Evolutionary conservation across 1,140 invertebrate genomes (phyloP).

Genomic region (Hesperophylax magnus): DNA sequence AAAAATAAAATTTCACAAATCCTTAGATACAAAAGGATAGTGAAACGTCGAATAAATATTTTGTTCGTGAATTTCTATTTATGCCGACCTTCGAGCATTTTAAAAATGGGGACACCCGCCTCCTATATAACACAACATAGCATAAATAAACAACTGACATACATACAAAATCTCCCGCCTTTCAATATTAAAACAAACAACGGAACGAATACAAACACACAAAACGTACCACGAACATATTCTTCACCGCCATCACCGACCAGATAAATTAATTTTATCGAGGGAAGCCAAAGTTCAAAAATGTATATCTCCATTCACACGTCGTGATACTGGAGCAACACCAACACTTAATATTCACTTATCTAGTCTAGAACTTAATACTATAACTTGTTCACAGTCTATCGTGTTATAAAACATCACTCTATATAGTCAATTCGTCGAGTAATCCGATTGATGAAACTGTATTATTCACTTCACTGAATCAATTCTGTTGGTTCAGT

Average conservation of each 20-base stretch:
- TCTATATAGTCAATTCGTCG: neutral
- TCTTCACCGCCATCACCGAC: constrained; percentile 18
- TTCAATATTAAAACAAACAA: constrained; percentile 12
- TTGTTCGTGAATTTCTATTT: neutral
- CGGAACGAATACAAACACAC: neutral
- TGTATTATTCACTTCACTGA: neutral
- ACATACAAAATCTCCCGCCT: neutral
- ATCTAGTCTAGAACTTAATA: neutral
- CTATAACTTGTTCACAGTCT: neutral
- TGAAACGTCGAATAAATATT: neutral
- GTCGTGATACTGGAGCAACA: neutral
- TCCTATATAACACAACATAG: neutral
- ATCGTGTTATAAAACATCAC: neutral
- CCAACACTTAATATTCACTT: neutral
- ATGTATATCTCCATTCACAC: neutral
- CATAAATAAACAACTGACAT: constrained; percentile 2
- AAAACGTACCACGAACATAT: constrained; percentile 23
- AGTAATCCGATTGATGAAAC: neutral
- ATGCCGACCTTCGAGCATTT: constrained; percentile 17
- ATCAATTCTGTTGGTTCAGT: neutral
- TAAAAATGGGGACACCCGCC: constrained; percentile 10
- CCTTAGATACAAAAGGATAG: neutral
- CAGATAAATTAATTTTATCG: neutral
- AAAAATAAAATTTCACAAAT: neutral
- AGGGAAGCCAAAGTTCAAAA: neutral